These are phyloP conservation scores for Puntigrus tetrazona DNA, from an alignment of 2,113 vertebrate genomes.

Conservation along the genomic window DNA sequence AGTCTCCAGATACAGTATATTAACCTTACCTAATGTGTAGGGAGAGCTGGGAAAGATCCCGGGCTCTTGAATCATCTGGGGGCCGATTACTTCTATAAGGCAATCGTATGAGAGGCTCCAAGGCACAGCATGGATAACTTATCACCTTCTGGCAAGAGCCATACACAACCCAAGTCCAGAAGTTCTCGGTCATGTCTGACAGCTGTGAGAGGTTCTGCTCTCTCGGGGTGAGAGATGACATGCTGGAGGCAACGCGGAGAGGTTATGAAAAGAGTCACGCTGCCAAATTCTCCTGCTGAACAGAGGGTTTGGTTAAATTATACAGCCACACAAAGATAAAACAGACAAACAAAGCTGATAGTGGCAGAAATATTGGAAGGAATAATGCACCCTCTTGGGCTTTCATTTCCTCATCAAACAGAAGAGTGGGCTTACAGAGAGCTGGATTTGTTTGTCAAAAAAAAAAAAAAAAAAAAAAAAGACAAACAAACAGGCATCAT, in stretches of 20 bases:
- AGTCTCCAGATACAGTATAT: constrained; percentile 32
- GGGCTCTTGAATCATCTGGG: constrained; percentile 25
- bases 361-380: not conserved
- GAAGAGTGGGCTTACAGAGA: constrained; percentile 3
- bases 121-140: constrained; percentile 28
- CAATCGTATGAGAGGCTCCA: constrained; percentile 14
- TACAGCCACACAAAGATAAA: constrained; percentile 22
- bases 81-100: constrained; percentile 21
- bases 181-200: constrained; percentile 31
- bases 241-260: constrained; percentile 6
- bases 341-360: constrained; percentile 10
- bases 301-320: not conserved
- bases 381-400: constrained; percentile 14
- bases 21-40: constrained; percentile 21
- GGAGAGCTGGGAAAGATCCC: not conserved
- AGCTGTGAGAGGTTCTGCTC: constrained; percentile 31
- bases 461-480: no score
- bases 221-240: constrained; percentile 39
- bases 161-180: not conserved
- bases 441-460: constrained; percentile 28
- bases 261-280: constrained; percentile 33
- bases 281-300: constrained; percentile 6
- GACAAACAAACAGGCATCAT: constrained; percentile 33
- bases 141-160: constrained; percentile 14
- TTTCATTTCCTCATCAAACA: constrained; percentile 48